Conservation (phyloP, 1,140 invertebrate genomes). For the Euura saliciscinereae region DNA sequence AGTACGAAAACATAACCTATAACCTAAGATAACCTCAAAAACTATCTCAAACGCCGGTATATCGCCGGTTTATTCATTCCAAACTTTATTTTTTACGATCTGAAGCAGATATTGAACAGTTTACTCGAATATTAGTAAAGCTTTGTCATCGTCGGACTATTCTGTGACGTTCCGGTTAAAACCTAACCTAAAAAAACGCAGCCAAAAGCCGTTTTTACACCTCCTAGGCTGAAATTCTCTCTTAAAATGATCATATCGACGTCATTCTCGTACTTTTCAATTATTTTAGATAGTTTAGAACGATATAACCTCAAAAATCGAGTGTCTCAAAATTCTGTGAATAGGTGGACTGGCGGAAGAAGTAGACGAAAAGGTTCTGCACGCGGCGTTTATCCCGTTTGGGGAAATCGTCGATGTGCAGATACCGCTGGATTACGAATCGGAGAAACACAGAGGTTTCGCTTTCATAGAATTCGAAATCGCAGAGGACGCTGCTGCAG, state of each 20-base stretch:
- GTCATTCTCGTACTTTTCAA: background rate
- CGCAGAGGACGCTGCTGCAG: conserved; percentile 92
- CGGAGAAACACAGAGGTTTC: conserved; percentile 96
- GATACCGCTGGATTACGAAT: conserved; percentile 98
- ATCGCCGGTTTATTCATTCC: too few species aligned
- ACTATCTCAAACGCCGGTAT: too few species aligned
- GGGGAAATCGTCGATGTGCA: conserved; percentile 97
- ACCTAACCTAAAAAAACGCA: too few species aligned
- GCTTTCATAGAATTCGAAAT: conserved; percentile 98
- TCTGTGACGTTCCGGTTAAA: too few species aligned
- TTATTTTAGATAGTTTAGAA: conserved; percentile 3
- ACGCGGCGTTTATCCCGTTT: conserved; percentile 97
- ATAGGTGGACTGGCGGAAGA: conserved; percentile 93
- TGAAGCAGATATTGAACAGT: too few species aligned
- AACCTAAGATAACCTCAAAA: background rate
- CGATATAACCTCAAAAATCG: background rate
- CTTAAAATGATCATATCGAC: too few species aligned
- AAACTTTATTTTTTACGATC: too few species aligned
- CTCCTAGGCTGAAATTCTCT: too few species aligned
- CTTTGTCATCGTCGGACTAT: too few species aligned
- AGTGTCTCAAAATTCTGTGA: background rate
- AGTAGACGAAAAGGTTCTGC: conserved; percentile 94
- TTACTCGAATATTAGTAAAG: too few species aligned
- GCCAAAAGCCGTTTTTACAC: too few species aligned
- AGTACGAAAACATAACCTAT: conserved; percentile 23